A percentile compares a stretch with the other conserved stretches of the same genome.
Conservation (phyloP, 35 echinoderm and acorn worm genomes). For the Lytechinus variegatus region DNA sequence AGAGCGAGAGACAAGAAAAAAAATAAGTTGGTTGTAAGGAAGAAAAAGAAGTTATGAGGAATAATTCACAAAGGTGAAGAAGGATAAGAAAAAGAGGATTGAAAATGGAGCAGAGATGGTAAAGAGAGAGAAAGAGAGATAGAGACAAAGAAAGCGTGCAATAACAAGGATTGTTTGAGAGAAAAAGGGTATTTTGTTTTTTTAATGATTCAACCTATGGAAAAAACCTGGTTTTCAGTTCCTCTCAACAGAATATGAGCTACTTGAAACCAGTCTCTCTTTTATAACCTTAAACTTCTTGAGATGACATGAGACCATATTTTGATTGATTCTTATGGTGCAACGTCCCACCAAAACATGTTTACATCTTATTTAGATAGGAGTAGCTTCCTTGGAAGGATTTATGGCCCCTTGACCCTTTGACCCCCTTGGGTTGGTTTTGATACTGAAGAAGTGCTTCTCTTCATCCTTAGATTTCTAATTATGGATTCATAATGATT, state of each 20-base stretch:
- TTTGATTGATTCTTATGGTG: background rate
- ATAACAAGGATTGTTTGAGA: too few species aligned
- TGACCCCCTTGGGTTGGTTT: background rate
- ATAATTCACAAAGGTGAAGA: too few species aligned
- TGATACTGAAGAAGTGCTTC: background rate
- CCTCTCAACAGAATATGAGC: background rate
- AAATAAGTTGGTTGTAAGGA: background rate
- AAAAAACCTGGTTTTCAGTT: background rate
- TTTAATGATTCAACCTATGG: too few species aligned
- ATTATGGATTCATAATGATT: background rate
- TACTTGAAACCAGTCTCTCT: background rate
- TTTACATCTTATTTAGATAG: background rate
- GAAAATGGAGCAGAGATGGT: too few species aligned
- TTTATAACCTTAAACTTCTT: background rate
- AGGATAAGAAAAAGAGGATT: too few species aligned
- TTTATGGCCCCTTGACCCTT: background rate
- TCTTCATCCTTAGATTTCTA: background rate
- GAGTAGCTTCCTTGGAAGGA: background rate
- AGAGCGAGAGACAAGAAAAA: background rate
- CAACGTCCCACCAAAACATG: background rate
- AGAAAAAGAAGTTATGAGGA: background rate
- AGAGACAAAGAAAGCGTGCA: too few species aligned
- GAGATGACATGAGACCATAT: background rate
- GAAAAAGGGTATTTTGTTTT: too few species aligned
- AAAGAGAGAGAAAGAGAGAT: too few species aligned